Conservation (phyloP, 1,140 invertebrate species). For the Tetramorium parvispinum region DNA sequence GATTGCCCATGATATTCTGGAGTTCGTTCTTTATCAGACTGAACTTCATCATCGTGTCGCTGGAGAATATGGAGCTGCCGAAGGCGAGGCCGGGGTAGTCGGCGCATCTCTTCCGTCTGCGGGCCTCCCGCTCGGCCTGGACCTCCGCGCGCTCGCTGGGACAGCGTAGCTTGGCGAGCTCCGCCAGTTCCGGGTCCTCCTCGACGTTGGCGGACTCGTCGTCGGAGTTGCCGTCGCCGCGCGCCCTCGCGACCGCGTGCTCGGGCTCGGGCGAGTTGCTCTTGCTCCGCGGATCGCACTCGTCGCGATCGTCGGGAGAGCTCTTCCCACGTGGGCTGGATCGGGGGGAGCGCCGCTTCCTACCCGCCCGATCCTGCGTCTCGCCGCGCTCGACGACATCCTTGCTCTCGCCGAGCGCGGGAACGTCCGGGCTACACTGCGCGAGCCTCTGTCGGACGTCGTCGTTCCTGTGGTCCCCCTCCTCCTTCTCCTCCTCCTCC, state of each 20-base stretch:
- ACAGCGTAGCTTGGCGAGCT: conserved; percentile 93
- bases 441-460: conserved; percentile 79
- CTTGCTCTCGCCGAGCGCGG: conserved; percentile 24
- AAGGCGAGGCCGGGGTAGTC: conserved; percentile 97
- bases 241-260: conserved; percentile 86
- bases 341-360: neutral
- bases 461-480: conserved; percentile 36
- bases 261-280: conserved; percentile 77
- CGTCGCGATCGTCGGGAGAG: neutral
- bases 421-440: conserved; percentile 82
- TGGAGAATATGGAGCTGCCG: conserved; percentile 96
- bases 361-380: conserved; percentile 16
- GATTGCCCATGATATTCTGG: conserved; percentile 98
- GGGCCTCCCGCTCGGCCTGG: conserved; percentile 92
- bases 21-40: conserved; percentile 98
- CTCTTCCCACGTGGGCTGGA: conserved; percentile 31
- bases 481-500: neutral
- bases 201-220: conserved; percentile 85
- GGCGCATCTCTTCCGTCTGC: conserved; percentile 91
- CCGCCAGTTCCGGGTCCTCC: conserved; percentile 91
- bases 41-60: conserved; percentile 99
- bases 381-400: neutral
- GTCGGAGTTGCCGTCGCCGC: conserved; percentile 86
- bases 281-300: conserved; percentile 46
- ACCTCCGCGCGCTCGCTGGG: conserved; percentile 95